phyloP scores from a whole-genome alignment of 1,140 invertebrate species.

The Drosophila pandora region DNA sequence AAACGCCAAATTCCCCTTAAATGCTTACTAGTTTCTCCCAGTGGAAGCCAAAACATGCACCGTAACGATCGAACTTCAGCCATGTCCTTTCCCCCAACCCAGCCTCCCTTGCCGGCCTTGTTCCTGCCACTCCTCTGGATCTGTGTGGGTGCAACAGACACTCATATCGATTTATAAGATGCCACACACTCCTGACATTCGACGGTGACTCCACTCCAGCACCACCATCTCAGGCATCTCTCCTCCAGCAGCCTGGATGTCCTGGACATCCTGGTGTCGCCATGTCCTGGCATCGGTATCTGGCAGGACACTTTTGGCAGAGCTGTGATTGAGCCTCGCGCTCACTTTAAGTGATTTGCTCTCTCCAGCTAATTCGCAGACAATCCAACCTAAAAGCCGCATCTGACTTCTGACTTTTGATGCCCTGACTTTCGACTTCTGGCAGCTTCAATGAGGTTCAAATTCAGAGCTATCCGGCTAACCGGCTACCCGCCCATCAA shows the following conservation, averaged over 20 bases:
- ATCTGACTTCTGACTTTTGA: slow-evolving; percentile 36
- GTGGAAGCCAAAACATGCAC: slow-evolving; percentile 36
- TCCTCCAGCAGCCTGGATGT: slow-evolving; percentile 16
- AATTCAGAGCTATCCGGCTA: neutral
- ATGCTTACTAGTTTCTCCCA: neutral
- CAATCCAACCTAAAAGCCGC: slow-evolving; percentile 41
- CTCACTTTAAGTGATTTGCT: slow-evolving; percentile 71
- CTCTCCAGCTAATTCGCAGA: slow-evolving; percentile 69
- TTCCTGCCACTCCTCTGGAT: slow-evolving; percentile 8
- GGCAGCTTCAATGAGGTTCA: slow-evolving; percentile 26
- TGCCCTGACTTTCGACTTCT: slow-evolving; percentile 23
- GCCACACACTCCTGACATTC: slow-evolving; percentile 66
- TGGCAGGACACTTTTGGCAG: neutral
- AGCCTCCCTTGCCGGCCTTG: neutral
- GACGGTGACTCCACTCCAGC: slow-evolving; percentile 48
- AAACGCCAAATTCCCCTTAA: neutral
- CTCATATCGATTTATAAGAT: slow-evolving; percentile 79
- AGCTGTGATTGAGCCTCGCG: slow-evolving; percentile 55
- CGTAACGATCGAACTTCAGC: slow-evolving; percentile 62
- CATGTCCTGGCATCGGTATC: slow-evolving; percentile 12
- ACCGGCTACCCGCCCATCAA: neutral
- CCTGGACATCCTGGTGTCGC: slow-evolving; percentile 11
- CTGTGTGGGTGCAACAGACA: slow-evolving; percentile 63
- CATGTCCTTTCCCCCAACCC: slow-evolving; percentile 1
- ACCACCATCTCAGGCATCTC: too few species aligned